phyloP scores from a whole-genome alignment of 2,888 invertebrate species.

The Cataglyphis altisquamis region DNA sequence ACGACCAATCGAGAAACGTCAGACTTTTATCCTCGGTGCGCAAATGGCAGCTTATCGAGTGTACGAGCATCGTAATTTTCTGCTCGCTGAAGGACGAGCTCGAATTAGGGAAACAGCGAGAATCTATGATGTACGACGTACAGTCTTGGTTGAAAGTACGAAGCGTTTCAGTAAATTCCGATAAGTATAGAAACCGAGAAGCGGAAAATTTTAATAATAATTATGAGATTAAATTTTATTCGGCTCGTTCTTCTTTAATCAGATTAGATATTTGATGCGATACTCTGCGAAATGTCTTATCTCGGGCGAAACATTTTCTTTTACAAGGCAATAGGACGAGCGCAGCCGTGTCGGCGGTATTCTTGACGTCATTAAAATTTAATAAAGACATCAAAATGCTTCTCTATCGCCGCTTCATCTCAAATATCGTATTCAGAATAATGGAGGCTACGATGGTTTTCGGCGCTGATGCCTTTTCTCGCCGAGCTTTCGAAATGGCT shows the following conservation, averaged over 20 bases:
- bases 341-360: conserved; percentile 45
- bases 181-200: neutral
- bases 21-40: conserved; percentile 47
- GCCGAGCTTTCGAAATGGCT: conserved; percentile 43
- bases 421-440: conserved; percentile 65
- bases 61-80: conserved; percentile 41
- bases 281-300: neutral
- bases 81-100: conserved; percentile 12
- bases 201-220: neutral
- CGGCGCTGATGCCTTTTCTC: conserved; percentile 34
- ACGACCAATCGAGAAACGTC: conserved; percentile 37
- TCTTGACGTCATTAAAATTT: conserved; percentile 62
- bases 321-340: conserved; percentile 41
- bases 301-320: conserved; percentile 41
- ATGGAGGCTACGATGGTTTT: conserved; percentile 48
- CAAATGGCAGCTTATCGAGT: conserved; percentile 47
- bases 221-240: neutral
- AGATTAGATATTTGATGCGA: neutral
- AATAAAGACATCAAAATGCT: conserved; percentile 62
- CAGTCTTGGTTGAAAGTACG: neutral
- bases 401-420: neutral
- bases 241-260: neutral
- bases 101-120: conserved; percentile 24
- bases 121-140: conserved; percentile 11
- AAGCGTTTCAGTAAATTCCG: neutral